Base-by-base conservation (phyloP, 92 coral and sea anemone genomes). In the Chrysogorgia sp. region DNA sequence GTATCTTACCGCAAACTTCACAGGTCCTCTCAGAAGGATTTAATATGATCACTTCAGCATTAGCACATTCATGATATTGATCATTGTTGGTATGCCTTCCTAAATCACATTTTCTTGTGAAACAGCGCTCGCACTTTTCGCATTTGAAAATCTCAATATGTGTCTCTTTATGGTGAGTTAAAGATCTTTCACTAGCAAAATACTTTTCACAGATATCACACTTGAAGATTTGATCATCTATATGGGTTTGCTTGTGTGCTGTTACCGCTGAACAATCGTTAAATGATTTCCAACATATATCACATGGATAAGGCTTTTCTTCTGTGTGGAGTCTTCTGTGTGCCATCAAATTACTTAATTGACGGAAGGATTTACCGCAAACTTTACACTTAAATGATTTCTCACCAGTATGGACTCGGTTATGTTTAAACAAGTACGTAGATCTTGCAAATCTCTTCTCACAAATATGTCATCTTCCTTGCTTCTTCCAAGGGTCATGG, bases 401-500 rank as follows among this genome's bases (percentile, higher is more conserved):
- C 55, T 69, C 76, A 3, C 76, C 76, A 15, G 37, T 48, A 48
- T 69, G 76, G 9, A 23, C n/a, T 17, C 20, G 45, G 28, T 69
- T 48, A 30, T 69, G 76, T 45, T 37, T 45, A 14, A 22, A 19
- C 55, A 69, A n/a, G 31, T 26, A 33, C n/a, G 34, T 69, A 6
- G 76, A 31, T 28, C 60, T 69, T 10, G 60, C 48, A n/a, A 45
- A 69, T 24, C 37, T 58, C 41, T 69, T 69, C 24, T 69, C 76
- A 69, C 76, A 69, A 17, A 45, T 19, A 17, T 48, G 40, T 45
- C 76, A 69, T 48, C 48, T 69, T n/a, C n/a, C n/a, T n/a, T n/a
- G n/a, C n/a, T n/a, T n/a, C n/a, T n/a, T n/a, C n/a, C n/a, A n/a
- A n/a, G n/a, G n/a, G n/a, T n/a, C n/a, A n/a, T n/a, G n/a, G n/a